Evolutionary conservation across 2,888 invertebrate species (phyloP), one percentile per base, ranked within the genome.

Genomic region (Yponomeuta malinellus): DNA sequence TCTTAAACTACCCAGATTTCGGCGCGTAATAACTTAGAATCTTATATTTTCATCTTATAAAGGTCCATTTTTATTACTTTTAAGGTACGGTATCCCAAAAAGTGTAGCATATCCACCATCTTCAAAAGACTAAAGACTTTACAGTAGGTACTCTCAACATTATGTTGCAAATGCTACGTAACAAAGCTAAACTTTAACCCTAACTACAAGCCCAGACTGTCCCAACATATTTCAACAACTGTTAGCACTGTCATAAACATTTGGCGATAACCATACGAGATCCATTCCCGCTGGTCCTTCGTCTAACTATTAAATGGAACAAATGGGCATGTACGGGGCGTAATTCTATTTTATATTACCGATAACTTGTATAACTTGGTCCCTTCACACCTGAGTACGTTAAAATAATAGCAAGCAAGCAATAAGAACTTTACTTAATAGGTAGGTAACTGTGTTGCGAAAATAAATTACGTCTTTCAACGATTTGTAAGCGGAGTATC

Each of bases 241-340:
- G 31, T 69, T 59, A 59, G 10, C 59, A 15, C 63, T 31, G 63
- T 59, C 69, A 69, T 69, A 59, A 69, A 59, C 29, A 43, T 69
- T 43, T 37, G 10, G 33, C 10, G 59, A 69, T 59, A 69, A 59
- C 29, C 69, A 59, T 33, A 68, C 65, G 33, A 37, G 33, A 68
- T 68, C 68, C 68, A 68, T 68, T 68, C 33, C 48, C 68, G 68
- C 23, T 43, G 23, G 23, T 68, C 68, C 43, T 73, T 67, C 70
- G 66, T 59, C 52, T 59, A 59, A 66, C 70, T 70, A 69, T 59
- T 68, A 71, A 74, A 72, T 72, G 70, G 70, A 70, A 73, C 72
- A 70, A 72, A 73, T 72, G 73, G 70, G 91, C 90, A 70, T 81
- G 78, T 65, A 29, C 33, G 48, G n/a, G 12, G 48, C 43, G 23